Evolutionary conservation across 2,888 invertebrate species (phyloP), one percentile per base, ranked within the genome.

Genomic region (Mythimna ferrago): DNA sequence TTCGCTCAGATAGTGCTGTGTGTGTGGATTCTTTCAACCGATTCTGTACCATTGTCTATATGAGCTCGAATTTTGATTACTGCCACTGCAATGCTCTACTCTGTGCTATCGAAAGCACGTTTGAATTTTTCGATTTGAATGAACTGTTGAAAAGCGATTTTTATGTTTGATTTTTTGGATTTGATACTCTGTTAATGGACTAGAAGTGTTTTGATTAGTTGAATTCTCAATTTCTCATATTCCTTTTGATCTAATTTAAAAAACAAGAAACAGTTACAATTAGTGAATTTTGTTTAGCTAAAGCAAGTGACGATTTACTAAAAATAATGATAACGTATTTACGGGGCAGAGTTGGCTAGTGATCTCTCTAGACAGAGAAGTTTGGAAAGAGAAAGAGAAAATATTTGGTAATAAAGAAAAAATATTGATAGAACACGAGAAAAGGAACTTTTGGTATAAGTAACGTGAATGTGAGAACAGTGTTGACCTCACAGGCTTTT

Each of bases 51-150:
- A 86, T 85, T 81, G 84, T 81, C 68, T 73, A 71, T 83, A 80
- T 86, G 68, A 78, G 81, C 66, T 71, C 56, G 53, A 71, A 78
- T 81, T 74, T 83, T 84, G 86, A 81, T 84, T 84, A 74, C 84
- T 74, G 60, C 35, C n/a, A 44, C 54, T 51, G 56, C 57, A 67
- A 65, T 54, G 57, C 32, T 73, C 60, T 66, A 60, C 67, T 74
- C 58, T 60, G 54, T 51, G 58, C 51, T 51, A 67, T 65, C 60
- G 63, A 65, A 73, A 66, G 68, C 44, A 66, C 71, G 67, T 80
- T 75, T 66, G 57, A 67, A 65, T 54, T 83, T 81, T 80, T 54
- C 51, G 54, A 68, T 68, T 71, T 57, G 10, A 57, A 54, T 6
- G 44, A 68, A 72, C 44, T 35, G 21, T 66, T 66, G 21, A 35